Conservation (phyloP, 2,888 invertebrate genomes). For the Andrena haemorrhoa region DNA sequence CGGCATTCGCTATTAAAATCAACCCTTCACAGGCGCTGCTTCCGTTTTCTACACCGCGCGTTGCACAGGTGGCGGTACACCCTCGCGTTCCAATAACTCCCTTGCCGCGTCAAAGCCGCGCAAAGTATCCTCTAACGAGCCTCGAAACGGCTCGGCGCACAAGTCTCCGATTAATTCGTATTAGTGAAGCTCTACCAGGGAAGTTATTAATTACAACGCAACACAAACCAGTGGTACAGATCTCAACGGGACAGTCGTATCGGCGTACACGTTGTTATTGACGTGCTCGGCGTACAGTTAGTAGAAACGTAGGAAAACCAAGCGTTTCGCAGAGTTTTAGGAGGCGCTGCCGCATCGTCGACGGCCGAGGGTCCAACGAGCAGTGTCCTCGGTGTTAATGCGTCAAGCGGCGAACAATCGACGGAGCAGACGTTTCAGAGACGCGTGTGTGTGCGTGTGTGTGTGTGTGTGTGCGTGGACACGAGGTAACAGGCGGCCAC, state of each 20-base stretch:
- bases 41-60: too few relatives aligned
- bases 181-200: constrained; percentile 57
- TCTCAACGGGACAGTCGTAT: background rate
- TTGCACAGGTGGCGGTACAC: background rate
- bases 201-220: constrained; percentile 60
- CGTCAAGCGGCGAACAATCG: constrained; percentile 6
- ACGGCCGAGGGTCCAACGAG: background rate
- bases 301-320: background rate
- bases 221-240: constrained; percentile 14
- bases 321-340: background rate
- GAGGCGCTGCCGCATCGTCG: background rate
- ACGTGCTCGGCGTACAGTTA: constrained; percentile 14
- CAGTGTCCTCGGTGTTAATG: background rate
- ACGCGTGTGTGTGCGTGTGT: background rate
- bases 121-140: background rate
- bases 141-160: background rate
- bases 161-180: constrained; percentile 38
- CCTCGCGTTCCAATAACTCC: background rate
- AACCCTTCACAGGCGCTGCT: too few relatives aligned
- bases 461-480: too few relatives aligned
- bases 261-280: constrained; percentile 36
- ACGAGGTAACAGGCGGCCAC: constrained; percentile 13
- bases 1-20: too few relatives aligned
- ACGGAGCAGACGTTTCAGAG: background rate
- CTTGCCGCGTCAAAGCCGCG: background rate